Evolutionary conservation across 2,888 invertebrate species (phyloP).

Genomic region (Ophraella communa): DNA sequence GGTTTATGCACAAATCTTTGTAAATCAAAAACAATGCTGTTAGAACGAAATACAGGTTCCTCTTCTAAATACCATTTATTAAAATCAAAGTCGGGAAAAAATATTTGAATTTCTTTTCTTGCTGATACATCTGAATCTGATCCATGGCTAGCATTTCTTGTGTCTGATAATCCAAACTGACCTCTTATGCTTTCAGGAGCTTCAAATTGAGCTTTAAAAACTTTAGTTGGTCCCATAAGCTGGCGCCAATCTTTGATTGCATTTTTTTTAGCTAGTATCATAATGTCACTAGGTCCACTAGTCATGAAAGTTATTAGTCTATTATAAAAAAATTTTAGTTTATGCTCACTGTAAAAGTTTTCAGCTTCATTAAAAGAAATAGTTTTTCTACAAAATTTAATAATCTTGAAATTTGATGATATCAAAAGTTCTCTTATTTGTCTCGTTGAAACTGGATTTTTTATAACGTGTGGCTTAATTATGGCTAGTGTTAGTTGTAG

Average conservation of each 20-base stretch:
- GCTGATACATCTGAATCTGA: conserved; percentile 84
- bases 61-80: conserved; percentile 70
- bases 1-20: conserved; percentile 45
- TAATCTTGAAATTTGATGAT: conserved; percentile 73
- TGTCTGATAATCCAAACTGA: conserved; percentile 88
- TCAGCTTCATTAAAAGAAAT: conserved; percentile 71
- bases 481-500: conserved; percentile 83
- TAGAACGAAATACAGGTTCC: conserved; percentile 57
- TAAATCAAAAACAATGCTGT: conserved; percentile 40
- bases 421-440: conserved; percentile 73
- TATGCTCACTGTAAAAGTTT: conserved; percentile 83
- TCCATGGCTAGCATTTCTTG: conserved; percentile 93
- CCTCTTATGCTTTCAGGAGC: conserved; percentile 83
- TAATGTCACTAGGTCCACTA: conserved; percentile 85
- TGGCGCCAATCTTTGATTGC: conserved; percentile 82
- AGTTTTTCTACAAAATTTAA: conserved; percentile 70
- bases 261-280: conserved; percentile 77
- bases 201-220: conserved; percentile 78
- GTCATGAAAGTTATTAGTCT: conserved; percentile 82
- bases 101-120: conserved; percentile 77
- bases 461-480: conserved; percentile 84
- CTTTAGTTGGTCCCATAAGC: conserved; percentile 91
- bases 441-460: conserved; percentile 74
- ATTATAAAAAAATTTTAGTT: conserved; percentile 82
- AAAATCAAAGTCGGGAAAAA: conserved; percentile 83